Base-by-base conservation (phyloP, 1,140 invertebrate species). In the Chironomus tepperi region DNA sequence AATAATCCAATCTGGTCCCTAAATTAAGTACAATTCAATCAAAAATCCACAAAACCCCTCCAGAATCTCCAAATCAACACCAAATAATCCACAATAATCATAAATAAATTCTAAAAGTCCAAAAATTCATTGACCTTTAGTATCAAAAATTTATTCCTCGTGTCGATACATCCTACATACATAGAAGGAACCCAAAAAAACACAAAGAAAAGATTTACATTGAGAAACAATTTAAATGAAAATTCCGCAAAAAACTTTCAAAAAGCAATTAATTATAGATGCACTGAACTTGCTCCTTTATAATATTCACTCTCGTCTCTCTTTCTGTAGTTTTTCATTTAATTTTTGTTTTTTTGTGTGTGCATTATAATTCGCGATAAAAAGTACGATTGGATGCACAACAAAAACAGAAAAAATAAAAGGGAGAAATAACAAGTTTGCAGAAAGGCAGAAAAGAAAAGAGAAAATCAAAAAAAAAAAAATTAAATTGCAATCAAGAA, bases 401-500 rank as follows among this genome's bases (percentile, higher is more conserved):
- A 57, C 12, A 57, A 15, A 57, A 57, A 5, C 2, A 34, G 24
- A 34, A 34, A 34, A 34, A 34, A 34, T 1, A 34, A 2, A 57
- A 2, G 47, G 2, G 8, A 70, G 18, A 70, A 70, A 70, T 8
- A 70, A 70, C 65, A 57, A 57, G 65, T 70, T 70, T 19, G 65
- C 65, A 21, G n/a, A 57, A 57, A 70, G 7, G 19, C 10, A 16
- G 8, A 67, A 70, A 70, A 70, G 65, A 70, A 70, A 70, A 16
- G n/a, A 18, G 15, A 70, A 70, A 70, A 65, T n/a, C 8, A 2
- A 57, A 57, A 57, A n/a, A 12, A 57, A 15, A n/a, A 57, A 21
- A 70, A 70, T 70, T 70, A 70, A 70, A 70, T 70, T 70, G 65
- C 65, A 70, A 70, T 70, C 65, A 70, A 70, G 65, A 70, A 21